Evolutionary conservation across 2,888 invertebrate genomes (phyloP), one percentile per base, ranked within the genome.

Genomic region (Pemphredon lugubris): DNA sequence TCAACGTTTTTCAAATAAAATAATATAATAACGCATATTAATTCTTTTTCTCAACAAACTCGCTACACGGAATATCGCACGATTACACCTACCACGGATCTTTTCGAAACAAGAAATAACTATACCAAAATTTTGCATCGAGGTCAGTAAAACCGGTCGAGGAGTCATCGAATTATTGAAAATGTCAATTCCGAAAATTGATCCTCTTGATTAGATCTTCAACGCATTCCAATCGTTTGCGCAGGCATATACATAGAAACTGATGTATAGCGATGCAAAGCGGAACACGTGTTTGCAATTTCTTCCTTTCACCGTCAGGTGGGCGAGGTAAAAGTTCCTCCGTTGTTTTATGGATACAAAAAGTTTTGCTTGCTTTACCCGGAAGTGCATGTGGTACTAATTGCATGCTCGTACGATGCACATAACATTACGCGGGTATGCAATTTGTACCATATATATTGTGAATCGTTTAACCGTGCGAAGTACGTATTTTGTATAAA

Each of bases 301-400:
- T 50, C 53, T 55, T 60, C 44, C 55, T 60, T 55, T 40, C 47
- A 54, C 54, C 34, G 44, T 14, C 37, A 54, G 40, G 67, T 70
- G 67, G 70, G 55, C 51, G 70, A 60, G 23, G 50, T 67, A 70
- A 66, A 60, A 70, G 58, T 60, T 60, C 40, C 50, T 67, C 44
- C 60, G 21, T 47, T 51, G 37, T 51, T 51, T 50, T 18, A 23
- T 9, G 21, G 42, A 37, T n/a, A 23, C 32, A 54, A 66, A 70
- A 48, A 13, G 37, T 59, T 21, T 13, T 16, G 7, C 34, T 30
- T 45, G 39, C 14, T 45, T n/a, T n/a, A 3, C n/a, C 14, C 5
- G 6, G 11, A 18, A 7, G 30, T 13, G 37, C 42, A 64, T 64
- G 50, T 48, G 63, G 39, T 37, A 18, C 40, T 30, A 67, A 55